Evolutionary conservation across 23 tunicate genomes (phyloP).

Genomic region (Phallusia fumigata): DNA sequence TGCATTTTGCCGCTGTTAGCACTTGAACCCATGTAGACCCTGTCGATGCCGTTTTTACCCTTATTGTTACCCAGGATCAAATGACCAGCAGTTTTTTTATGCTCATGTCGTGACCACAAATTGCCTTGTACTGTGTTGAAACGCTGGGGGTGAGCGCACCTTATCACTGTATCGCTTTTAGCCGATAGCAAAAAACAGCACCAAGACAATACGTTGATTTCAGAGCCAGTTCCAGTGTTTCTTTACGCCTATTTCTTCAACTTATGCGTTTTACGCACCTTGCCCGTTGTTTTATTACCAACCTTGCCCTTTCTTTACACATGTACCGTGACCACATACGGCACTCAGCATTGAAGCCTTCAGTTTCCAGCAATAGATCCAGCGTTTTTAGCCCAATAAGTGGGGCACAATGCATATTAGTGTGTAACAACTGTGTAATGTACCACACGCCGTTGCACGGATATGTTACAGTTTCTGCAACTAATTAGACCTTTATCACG

Average conservation of each 20-base stretch:
- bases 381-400: too few species aligned
- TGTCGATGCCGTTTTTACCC: neutral
- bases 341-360: too few species aligned
- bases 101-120: neutral
- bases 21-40: neutral
- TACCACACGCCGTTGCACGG: too few species aligned
- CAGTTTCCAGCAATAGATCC: too few species aligned
- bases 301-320: too few species aligned
- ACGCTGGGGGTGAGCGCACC: neutral
- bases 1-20: neutral
- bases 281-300: too few species aligned
- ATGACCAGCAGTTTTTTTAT: neutral
- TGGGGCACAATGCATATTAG: too few species aligned
- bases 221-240: slow-evolving; percentile 13
- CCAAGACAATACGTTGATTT: neutral
- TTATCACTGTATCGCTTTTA: slow-evolving; percentile 3
- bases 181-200: slow-evolving; percentile 2
- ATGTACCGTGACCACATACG: too few species aligned
- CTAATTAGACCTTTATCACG: too few species aligned
- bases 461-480: too few species aligned
- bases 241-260: neutral
- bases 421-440: too few species aligned
- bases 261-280: neutral
- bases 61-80: neutral
- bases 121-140: slow-evolving; percentile 5